Evolutionary conservation across 2,113 vertebrate species (phyloP), one percentile per base, ranked within the genome.

Genomic region (Sterrhoptilus dennistouni): DNA sequence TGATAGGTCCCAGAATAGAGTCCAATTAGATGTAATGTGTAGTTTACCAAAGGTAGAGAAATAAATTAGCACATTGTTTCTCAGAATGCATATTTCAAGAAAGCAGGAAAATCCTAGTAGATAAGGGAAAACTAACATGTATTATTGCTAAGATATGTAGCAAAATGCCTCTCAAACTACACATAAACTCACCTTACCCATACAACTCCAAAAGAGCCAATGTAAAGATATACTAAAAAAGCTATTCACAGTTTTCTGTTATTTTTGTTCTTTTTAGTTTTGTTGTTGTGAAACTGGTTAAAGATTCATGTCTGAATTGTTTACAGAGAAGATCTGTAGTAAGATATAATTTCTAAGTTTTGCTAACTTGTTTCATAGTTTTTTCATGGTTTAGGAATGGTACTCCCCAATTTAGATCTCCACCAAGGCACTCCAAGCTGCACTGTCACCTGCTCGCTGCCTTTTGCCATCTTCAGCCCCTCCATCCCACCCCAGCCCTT

Each of bases 361-460:
- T 18, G 31, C 22, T 35, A 15, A 22, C 3, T 40, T 2, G 2
- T 68, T 86, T 38, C 22, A 19, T 9, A 54, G 3, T 33, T 31
- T 60, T 49, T 45, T 23, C 14, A 27, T 31, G 20, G 35, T 31
- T 72, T 50, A 50, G 18, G 44, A 35, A 35, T 42, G 6, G 4
- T 15, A 19, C 3, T 31, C 21, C 29, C 6, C 57, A 56, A 1
- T 31, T 49, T 15, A 27, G 11, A 10, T 49, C 24, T 49, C 42
- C 25, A 31, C 21, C 9, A 9, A 8, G 33, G 16, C 18, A 25
- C 15, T 53, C 28, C 11, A 61, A 45, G 11, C 4, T n/a, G 25
- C 7, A 4, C 14, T 77, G 12, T 8, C 19, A 17, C 33, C 13
- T 3, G 2, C 7, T 59, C 0, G 0, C 8, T 68, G 3, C 9